phyloP scores from a whole-genome alignment of 2,113 vertebrate genomes.

The Perca flavescens region DNA sequence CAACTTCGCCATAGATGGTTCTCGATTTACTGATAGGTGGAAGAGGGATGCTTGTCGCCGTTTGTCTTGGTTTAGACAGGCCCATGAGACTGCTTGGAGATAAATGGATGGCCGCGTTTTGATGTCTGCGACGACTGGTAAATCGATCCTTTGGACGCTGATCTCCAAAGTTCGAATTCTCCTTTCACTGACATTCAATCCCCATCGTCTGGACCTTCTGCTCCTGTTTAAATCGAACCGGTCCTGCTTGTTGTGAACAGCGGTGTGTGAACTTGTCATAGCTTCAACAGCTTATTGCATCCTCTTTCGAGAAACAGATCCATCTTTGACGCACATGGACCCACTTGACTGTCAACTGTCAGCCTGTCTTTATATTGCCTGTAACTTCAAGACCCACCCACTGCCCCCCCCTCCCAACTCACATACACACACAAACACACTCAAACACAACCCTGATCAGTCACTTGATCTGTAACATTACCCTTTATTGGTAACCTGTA shows the following conservation, averaged over 20 bases:
- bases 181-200: constrained; percentile 27
- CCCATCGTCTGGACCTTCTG: constrained; percentile 46
- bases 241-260: constrained; percentile 48
- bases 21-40: constrained; percentile 72
- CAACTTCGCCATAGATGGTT: constrained; percentile 19
- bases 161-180: constrained; percentile 40
- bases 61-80: constrained; percentile 23
- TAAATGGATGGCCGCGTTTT: neutral
- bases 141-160: constrained; percentile 11
- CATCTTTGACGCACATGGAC: constrained; percentile 21
- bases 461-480: constrained; percentile 81
- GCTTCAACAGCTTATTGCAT: constrained; percentile 11
- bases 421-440: constrained; percentile 24
- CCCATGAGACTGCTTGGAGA: constrained; percentile 20
- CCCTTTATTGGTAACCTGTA: constrained; percentile 52
- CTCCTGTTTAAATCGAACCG: constrained; percentile 55
- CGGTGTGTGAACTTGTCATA: constrained; percentile 65
- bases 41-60: constrained; percentile 32
- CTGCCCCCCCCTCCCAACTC: constrained; percentile 14
- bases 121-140: neutral
- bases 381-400: constrained; percentile 39
- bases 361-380: constrained; percentile 61
- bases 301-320: neutral
- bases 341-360: constrained; percentile 27
- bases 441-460: constrained; percentile 27